Evolutionary conservation across 2,797 vertebrate species (phyloP).

Genomic region (Chromis chromis): DNA sequence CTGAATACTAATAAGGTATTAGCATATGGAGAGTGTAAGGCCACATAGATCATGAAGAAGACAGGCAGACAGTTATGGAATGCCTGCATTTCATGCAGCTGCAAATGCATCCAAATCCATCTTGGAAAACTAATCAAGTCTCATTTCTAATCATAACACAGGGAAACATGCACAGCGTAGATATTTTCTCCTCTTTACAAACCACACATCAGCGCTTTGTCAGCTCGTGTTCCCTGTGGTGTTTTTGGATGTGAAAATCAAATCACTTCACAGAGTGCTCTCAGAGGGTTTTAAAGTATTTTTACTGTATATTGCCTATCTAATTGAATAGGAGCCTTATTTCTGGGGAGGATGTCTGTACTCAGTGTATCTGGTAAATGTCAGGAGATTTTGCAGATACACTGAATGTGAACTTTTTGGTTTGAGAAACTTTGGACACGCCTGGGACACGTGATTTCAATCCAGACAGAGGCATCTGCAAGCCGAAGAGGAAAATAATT

Average conservation of each 20-base stretch:
- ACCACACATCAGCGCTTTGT: conserved; percentile 35
- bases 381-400: conserved; percentile 3
- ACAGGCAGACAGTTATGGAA: conserved; percentile 42
- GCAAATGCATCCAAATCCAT: conserved; percentile 43
- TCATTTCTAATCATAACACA: conserved; percentile 33
- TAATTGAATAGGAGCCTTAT: conserved; percentile 41
- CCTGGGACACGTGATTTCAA: conserved; percentile 29
- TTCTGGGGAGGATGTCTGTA: conserved; percentile 19
- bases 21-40: conserved; percentile 58
- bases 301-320: conserved; percentile 35
- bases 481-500: conserved; percentile 25
- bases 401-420: conserved; percentile 21
- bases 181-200: conserved; percentile 30
- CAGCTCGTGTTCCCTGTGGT: conserved; percentile 24
- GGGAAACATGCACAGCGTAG: conserved; percentile 1
- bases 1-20: conserved; percentile 67
- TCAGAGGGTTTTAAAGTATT: conserved; percentile 44
- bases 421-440: conserved; percentile 40
- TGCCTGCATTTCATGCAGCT: conserved; percentile 34
- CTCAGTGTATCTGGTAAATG: conserved; percentile 11
- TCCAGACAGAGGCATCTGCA: conserved; percentile 19
- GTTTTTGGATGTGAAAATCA: conserved; percentile 47
- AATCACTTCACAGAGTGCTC: conserved; percentile 35
- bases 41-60: conserved; percentile 50
- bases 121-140: conserved; percentile 33